These are phyloP conservation scores for Lutra lutra DNA, from an alignment of 2,797 vertebrate species.

Conservation along the genomic window DNA sequence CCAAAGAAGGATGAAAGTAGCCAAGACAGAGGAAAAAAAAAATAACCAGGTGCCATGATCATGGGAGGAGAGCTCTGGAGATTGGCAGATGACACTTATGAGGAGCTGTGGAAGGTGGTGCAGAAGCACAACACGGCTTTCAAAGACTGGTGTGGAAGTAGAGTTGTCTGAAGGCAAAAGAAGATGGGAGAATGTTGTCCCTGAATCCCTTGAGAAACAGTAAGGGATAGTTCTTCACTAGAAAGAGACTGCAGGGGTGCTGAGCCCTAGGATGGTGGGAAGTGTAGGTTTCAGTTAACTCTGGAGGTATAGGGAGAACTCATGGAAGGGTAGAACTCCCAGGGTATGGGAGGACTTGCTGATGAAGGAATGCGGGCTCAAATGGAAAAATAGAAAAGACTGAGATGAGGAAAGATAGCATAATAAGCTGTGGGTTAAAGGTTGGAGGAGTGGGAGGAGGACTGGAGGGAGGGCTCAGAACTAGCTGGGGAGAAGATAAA, in stretches of 20 bases:
- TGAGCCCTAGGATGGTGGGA: background rate
- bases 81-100: background rate
- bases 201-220: background rate
- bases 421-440: background rate
- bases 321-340: background rate
- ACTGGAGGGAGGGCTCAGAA: background rate
- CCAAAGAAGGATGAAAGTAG: background rate
- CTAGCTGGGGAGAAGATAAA: background rate
- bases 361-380: background rate
- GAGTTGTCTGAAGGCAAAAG: background rate
- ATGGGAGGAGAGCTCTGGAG: background rate
- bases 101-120: background rate
- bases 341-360: background rate
- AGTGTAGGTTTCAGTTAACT: background rate
- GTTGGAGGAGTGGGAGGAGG: background rate
- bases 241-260: too few species aligned
- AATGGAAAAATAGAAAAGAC: background rate
- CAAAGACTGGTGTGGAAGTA: background rate
- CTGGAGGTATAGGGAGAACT: background rate
- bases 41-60: background rate
- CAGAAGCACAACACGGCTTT: background rate
- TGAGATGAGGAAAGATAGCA: background rate
- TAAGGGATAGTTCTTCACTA: background rate
- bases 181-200: background rate
- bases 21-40: background rate